Conservation (phyloP, 2,888 invertebrate species). For the Monochamus alternatus region DNA sequence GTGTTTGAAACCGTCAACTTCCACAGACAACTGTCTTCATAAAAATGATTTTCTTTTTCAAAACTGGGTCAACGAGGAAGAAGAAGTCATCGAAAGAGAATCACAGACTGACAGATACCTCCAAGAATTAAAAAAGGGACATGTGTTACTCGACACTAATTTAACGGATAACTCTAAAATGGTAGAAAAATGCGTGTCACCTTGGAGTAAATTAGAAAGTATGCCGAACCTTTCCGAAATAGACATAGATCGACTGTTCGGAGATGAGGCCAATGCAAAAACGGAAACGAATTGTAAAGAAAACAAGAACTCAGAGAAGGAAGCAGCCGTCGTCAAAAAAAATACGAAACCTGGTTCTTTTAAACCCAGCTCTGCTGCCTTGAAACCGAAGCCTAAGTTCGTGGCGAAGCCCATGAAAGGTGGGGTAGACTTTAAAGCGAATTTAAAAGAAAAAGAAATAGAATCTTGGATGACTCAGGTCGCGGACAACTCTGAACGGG, state of each 20-base stretch:
- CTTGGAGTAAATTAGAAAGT: conserved; percentile 50
- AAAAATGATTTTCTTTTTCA: conserved; percentile 35
- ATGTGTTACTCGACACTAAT: conserved; percentile 44
- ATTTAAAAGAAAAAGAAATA: conserved; percentile 52
- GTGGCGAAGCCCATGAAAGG: conserved; percentile 51
- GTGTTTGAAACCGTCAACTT: background rate
- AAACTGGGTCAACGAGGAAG: conserved; percentile 41
- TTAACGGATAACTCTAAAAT: conserved; percentile 57
- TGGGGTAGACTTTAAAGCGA: conserved; percentile 47
- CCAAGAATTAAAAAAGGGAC: conserved; percentile 50
- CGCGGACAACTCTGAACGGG: conserved; percentile 14
- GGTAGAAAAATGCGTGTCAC: conserved; percentile 49
- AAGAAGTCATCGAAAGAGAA: conserved; percentile 52
- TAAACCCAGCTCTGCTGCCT: background rate
- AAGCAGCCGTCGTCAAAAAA: background rate
- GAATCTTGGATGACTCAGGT: conserved; percentile 64
- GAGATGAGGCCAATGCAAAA: conserved; percentile 55
- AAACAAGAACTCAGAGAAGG: conserved; percentile 12
- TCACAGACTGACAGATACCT: conserved; percentile 56
- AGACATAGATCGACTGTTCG: conserved; percentile 59
- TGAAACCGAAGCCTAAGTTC: conserved; percentile 37
- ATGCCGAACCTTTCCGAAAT: conserved; percentile 60
- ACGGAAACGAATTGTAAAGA: conserved; percentile 55
- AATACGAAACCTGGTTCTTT: background rate
- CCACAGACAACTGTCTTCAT: conserved; percentile 3